Evolutionary conservation across 2,113 vertebrate species (phyloP), one percentile per base, ranked within the genome.

Genomic region (Petrocephalus zakoni): DNA sequence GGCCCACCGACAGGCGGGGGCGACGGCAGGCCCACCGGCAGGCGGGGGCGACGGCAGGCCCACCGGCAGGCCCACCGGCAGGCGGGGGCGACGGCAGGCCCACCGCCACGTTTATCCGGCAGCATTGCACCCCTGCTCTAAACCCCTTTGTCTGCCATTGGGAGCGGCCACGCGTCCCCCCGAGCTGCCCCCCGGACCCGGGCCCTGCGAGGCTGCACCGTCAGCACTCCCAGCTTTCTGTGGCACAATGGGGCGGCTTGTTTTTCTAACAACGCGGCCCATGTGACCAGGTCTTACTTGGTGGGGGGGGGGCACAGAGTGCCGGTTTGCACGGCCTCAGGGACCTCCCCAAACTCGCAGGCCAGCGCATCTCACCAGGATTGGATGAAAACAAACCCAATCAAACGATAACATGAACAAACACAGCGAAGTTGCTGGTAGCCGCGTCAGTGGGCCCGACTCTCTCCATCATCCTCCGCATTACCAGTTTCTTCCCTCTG

Each of bases 171-270:
- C 21, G 34, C 13, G 34, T 42, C n/a, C 56, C 56, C 34, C 86
- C 37, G 3, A 37, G 22, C 29, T 8, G 37, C 85, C 17, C 56
- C 34, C 84, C 81, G 22, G 90, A 87, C 61, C 61, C 87, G 68
- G 84, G 87, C 93, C 93, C 93, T 93, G 92, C 92, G 93, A 92
- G 88, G 94, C 93, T 95, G 95, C 95, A 95, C 91, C 58, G 94
- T 96, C 95, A 96, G 95, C 95, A 95, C 93, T 94, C 89, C 29
- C 91, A 94, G 93, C 94, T 95, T 95, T 95, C 94, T 95, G 93
- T 85, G 90, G 88, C 93, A 96, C 95, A 96, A 96, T 95, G 91
- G 95, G 89, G 13, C 93, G 88, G 92, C 92, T 96, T 96, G 95
- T 96, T 95, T 95, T 95, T 95, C 7, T 95, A 95, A 95, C 93